Base-by-base conservation (phyloP, 2,888 invertebrate species). In the Athrips mouffetella region DNA sequence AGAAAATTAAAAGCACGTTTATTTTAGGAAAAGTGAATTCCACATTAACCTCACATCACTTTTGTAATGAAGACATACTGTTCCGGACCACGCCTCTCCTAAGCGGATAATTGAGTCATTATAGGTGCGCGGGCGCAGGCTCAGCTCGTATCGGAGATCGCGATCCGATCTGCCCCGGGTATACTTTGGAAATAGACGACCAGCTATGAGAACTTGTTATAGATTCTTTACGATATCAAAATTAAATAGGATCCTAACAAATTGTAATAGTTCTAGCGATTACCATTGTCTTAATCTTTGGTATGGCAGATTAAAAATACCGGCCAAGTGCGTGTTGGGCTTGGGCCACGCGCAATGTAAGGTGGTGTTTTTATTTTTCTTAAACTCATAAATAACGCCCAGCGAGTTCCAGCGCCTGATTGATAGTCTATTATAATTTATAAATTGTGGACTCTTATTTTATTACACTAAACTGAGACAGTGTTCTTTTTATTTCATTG, bases 41-140 rank as follows among this genome's bases (percentile, higher is more conserved):
- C 71, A 73, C 55, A 65, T 50, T 55, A 55, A 29, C 13, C 31
- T 48, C 52, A 48, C 70, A 50, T 48, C 52, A 58, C 50, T 63
- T 60, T 65, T 69, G 73, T 83, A 84, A 85, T 88, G 86, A 87
- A 87, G 87, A 87, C 82, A 83, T 84, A 87, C 73, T 75, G 77
- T 70, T 61, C 60, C 52, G 62, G 47, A 64, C 77, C 80, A 71
- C 87, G 86, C 87, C 87, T 68, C 65, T 80, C 63, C 85, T 87
- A 86, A 89, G 80, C 87, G 84, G 83, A 80, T 89, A 89, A 89
- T 89, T 87, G 89, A 89, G 89, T 81, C 88, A 89, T 89, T 89
- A 89, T 76, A 70, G 70, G 63, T 72, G 79, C 81, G 80, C 80
- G 76, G 73, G 83, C 83, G 82, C 84, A 76, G 63, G 37, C 59